Evolutionary conservation across 2,113 vertebrate species (phyloP).

Genomic region (Aldabrachelys gigantea): DNA sequence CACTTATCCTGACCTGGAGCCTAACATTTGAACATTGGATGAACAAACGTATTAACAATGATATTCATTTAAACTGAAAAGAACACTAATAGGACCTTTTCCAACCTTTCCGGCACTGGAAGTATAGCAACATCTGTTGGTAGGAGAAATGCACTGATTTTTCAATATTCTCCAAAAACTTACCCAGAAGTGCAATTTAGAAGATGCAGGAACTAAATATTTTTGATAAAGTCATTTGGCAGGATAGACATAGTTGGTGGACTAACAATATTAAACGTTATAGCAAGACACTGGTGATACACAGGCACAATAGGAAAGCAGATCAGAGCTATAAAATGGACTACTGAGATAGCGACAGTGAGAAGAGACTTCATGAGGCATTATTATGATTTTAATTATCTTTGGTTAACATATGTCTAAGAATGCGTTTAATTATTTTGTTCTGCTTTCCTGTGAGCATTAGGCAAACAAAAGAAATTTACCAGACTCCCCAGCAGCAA

Average conservation of each 20-base stretch:
- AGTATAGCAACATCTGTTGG: neutral
- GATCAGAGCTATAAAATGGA: neutral
- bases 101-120: neutral
- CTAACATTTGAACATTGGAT: neutral
- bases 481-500: neutral
- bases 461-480: neutral
- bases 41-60: neutral
- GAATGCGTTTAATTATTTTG: neutral
- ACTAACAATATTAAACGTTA: neutral
- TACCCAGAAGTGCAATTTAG: neutral
- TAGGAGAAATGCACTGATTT: neutral
- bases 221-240: neutral
- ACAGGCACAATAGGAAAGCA: neutral
- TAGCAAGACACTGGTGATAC: neutral
- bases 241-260: neutral
- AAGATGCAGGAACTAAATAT: neutral
- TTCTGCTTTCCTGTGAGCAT: neutral
- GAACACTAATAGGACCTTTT: neutral
- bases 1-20: neutral
- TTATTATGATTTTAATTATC: neutral
- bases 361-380: neutral
- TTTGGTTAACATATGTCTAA: neutral
- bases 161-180: neutral
- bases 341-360: neutral
- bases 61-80: neutral